Base-by-base conservation (phyloP, 2,888 invertebrate species). In the Pseudococcus jackbeardsleyi region DNA sequence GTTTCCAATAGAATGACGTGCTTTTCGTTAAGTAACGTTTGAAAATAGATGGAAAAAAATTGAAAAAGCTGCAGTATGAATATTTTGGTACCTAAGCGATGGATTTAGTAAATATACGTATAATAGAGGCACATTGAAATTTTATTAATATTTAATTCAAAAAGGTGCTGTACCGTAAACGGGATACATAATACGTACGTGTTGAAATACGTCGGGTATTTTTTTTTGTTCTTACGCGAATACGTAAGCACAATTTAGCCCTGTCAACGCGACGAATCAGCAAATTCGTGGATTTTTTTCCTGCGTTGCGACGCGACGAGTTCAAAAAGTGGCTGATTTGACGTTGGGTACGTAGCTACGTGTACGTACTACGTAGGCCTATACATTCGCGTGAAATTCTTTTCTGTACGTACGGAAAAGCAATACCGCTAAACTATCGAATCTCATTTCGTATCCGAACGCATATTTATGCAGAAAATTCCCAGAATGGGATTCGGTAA, bases 71-170 rank as follows among this genome's bases (percentile, higher is more conserved):
- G n/a, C 42, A 7, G 17, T n/a, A 19, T n/a, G 59, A 59, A 59
- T 7, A n/a, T 3, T 17, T 39, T 6, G 5, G 42, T 42, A 42
- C 42, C 5, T 39, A 39, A 3, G 39, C 39, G 39, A 39, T 39
- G 7, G 39, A 39, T 4, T 7, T 12, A n/a, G n/a, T 59, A 59
- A 59, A 59, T n/a, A 59, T 59, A n/a, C n/a, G n/a, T 42, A 42
- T 42, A 42, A 42, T 42, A 42, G 42, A 42, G 1, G 59, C 19
- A 59, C 59, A 59, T n/a, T 59, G 59, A 59, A 59, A 59, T 59
- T 59, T n/a, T 59, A 59, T 59, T 59, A 59, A 59, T 59, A 59
- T 59, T 59, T 59, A 59, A 59, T 59, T 59, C n/a, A 59, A 59
- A 42, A 59, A 59, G 59, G n/a, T 59, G n/a, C 59, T 59, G n/a